phyloP scores from a whole-genome alignment of 2,797 vertebrate genomes.

The Poeciliopsis presidionis region DNA sequence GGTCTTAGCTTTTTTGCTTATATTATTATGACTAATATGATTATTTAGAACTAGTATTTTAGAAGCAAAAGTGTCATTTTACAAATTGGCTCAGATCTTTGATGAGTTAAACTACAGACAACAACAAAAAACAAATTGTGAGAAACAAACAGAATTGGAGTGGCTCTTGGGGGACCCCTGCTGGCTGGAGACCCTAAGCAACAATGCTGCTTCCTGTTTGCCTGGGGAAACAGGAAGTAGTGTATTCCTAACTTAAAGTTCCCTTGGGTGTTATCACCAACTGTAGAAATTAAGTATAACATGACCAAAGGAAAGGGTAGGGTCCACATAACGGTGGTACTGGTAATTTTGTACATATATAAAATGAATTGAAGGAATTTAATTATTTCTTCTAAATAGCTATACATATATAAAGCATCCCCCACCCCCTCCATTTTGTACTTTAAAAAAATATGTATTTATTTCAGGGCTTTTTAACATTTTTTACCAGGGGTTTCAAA shows the following conservation, averaged over 20 bases:
- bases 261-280: background rate
- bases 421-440: too few relatives aligned
- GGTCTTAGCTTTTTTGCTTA: background rate
- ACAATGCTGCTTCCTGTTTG: background rate
- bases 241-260: background rate
- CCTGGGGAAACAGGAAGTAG: background rate
- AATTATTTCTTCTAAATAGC: background rate
- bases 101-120: background rate
- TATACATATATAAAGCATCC: background rate
- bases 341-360: background rate
- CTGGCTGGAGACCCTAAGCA: slow-evolving; percentile 2
- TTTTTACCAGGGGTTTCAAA: background rate
- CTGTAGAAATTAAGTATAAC: background rate
- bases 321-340: background rate
- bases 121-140: background rate
- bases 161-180: background rate
- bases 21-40: too few relatives aligned
- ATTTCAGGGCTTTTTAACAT: background rate
- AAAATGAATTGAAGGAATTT: background rate
- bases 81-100: background rate
- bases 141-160: background rate
- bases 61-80: background rate
- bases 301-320: background rate
- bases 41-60: background rate
- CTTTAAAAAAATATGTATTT: background rate